Conservation (phyloP, 2,113 vertebrate genomes). For the Lampris megalopsis region DNA sequence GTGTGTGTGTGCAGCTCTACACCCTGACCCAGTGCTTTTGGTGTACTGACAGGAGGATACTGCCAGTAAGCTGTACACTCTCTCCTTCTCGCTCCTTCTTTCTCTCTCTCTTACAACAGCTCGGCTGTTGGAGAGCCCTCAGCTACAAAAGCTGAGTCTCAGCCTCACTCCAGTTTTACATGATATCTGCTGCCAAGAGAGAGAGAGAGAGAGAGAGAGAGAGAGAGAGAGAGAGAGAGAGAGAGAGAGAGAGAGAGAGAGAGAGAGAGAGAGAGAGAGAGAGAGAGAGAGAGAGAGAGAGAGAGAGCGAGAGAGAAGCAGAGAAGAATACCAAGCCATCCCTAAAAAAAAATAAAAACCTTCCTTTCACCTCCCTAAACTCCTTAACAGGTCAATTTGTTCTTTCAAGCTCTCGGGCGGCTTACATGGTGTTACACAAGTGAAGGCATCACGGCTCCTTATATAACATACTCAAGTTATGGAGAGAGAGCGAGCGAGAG, state of each 20-base stretch:
- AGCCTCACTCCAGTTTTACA: slow-evolving; percentile 83
- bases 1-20: slow-evolving; percentile 6
- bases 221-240: too few species aligned
- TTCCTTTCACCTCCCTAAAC: slow-evolving; percentile 79
- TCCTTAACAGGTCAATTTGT: slow-evolving; percentile 85
- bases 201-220: too few species aligned
- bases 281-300: neutral
- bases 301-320: neutral
- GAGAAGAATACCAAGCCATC: slow-evolving; percentile 15
- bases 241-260: too few species aligned
- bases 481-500: slow-evolving; percentile 23
- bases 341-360: slow-evolving; percentile 55
- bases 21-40: neutral
- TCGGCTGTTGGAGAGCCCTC: slow-evolving; percentile 63
- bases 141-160: slow-evolving; percentile 48
- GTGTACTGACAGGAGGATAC: neutral
- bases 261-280: too few species aligned
- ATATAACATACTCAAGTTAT: slow-evolving; percentile 59
- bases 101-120: slow-evolving; percentile 18
- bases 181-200: slow-evolving; percentile 58
- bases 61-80: neutral
- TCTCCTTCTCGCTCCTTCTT: slow-evolving; percentile 5
- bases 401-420: slow-evolving; percentile 85
- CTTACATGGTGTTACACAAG: slow-evolving; percentile 81
- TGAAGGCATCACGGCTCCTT: slow-evolving; percentile 70